Percentiles rank a stretch among this genome's conserved stretches.
Evolutionary conservation across 1,140 invertebrate species (phyloP).

Genomic region (Caenorhabditis remanei): DNA sequence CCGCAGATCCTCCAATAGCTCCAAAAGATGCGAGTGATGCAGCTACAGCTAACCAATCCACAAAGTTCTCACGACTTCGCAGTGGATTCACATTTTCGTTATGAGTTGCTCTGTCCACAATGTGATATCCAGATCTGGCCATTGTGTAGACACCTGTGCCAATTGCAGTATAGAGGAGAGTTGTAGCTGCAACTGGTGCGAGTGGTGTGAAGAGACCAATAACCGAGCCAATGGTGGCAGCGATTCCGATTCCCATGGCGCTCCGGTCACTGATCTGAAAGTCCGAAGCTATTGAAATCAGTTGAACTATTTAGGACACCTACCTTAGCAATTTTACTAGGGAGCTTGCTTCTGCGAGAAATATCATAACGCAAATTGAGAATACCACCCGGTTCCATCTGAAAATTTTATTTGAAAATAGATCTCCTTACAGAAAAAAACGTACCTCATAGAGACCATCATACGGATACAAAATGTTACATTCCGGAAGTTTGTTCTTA

Average conservation of each 20-base stretch:
- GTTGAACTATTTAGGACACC: neutral
- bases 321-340: constrained; percentile 45
- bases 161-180: constrained; percentile 23
- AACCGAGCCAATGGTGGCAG: constrained; percentile 20
- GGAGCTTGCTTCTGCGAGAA: constrained; percentile 26
- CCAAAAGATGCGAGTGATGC: constrained; percentile 15
- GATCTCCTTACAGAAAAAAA: neutral
- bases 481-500: constrained; percentile 31
- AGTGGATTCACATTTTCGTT: constrained; percentile 42
- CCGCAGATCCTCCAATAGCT: constrained; percentile 30
- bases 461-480: constrained; percentile 15
- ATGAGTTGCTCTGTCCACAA: constrained; percentile 30
- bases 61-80: constrained; percentile 41
- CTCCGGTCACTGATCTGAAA: constrained; percentile 42
- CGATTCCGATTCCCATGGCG: constrained; percentile 32
- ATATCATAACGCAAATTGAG: constrained; percentile 36
- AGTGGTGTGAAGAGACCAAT: constrained; percentile 19
- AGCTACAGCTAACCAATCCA: constrained; percentile 19
- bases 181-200: constrained; percentile 19
- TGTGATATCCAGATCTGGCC: constrained; percentile 42
- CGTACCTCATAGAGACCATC: constrained; percentile 13
- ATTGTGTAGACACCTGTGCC: constrained; percentile 41
- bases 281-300: neutral
- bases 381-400: constrained; percentile 33
- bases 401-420: neutral